Percentiles rank a stretch among this genome's conserved stretches.
These are phyloP conservation scores for Hydropsyche tenuis DNA, from an alignment of 1,140 invertebrate genomes.

Conservation along the genomic window DNA sequence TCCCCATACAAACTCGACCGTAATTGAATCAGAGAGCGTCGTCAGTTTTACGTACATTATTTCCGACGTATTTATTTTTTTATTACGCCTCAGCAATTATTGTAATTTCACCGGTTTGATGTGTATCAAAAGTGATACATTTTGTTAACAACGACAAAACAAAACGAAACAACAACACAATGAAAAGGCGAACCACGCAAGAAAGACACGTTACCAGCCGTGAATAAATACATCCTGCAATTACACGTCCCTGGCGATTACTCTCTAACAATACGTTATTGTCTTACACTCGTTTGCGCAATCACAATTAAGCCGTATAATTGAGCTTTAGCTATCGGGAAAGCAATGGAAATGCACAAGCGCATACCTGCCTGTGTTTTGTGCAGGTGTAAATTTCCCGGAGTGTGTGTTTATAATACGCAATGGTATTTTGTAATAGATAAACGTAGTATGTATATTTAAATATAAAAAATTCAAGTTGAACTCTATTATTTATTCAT, in stretches of 20 bases:
- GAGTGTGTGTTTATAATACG: too few species aligned
- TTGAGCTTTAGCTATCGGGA: slow-evolving; percentile 28
- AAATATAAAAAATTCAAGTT: too few species aligned
- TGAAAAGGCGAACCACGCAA: slow-evolving; percentile 30
- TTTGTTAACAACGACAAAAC: slow-evolving; percentile 44
- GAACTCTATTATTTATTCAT: too few species aligned
- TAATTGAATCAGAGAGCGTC: neutral
- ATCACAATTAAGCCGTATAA: slow-evolving; percentile 32
- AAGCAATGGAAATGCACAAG: neutral
- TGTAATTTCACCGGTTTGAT: slow-evolving; percentile 45
- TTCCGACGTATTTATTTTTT: neutral
- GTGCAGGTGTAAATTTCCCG: slow-evolving; percentile 6
- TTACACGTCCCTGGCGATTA: slow-evolving; percentile 37
- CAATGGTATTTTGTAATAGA: too few species aligned
- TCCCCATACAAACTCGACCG: too few species aligned
- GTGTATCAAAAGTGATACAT: slow-evolving; percentile 48
- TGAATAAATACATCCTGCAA: slow-evolving; percentile 50
- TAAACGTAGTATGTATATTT: too few species aligned
- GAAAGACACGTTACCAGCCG: slow-evolving; percentile 42
- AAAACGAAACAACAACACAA: neutral
- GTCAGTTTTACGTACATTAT: neutral
- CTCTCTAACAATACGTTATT: slow-evolving; percentile 39
- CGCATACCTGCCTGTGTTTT: neutral
- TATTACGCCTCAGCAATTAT: slow-evolving; percentile 34
- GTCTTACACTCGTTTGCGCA: slow-evolving; percentile 22